Conservation (phyloP, 2,797 vertebrate species). For the Botia almorhae region DNA sequence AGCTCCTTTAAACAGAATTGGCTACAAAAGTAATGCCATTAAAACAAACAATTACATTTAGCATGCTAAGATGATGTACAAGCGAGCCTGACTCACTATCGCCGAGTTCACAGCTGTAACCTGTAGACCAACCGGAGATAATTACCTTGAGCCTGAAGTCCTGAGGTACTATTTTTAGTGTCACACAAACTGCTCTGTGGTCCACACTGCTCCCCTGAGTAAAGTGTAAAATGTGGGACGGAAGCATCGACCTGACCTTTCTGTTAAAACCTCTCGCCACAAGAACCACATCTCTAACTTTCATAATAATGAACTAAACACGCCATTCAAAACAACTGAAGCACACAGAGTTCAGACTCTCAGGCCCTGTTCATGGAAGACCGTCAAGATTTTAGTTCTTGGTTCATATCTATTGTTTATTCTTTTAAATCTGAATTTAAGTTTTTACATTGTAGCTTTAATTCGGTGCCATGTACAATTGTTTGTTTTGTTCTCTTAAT, state of each 20-base stretch:
- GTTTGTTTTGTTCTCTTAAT: too few species aligned
- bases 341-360: slow-evolving; percentile 6
- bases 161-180: slow-evolving; percentile 25
- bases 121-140: not conserved
- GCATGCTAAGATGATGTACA: not conserved
- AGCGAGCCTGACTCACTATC: not conserved
- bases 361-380: slow-evolving; percentile 1
- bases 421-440: too few species aligned
- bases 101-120: not conserved
- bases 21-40: not conserved
- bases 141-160: slow-evolving; percentile 5
- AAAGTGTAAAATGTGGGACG: slow-evolving; percentile 57
- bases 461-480: too few species aligned
- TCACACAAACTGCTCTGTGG: slow-evolving; percentile 61
- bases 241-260: slow-evolving; percentile 71
- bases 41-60: not conserved
- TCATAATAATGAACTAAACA: slow-evolving; percentile 43
- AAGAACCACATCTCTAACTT: slow-evolving; percentile 13
- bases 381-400: not conserved
- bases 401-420: too few species aligned
- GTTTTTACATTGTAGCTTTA: too few species aligned
- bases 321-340: slow-evolving; percentile 32
- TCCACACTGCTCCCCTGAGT: slow-evolving; percentile 46
- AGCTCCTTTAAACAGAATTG: not conserved
- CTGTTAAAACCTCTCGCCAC: slow-evolving; percentile 46